phyloP scores from a whole-genome alignment of 2,113 vertebrate genomes.

The Macaca nemestrina region DNA sequence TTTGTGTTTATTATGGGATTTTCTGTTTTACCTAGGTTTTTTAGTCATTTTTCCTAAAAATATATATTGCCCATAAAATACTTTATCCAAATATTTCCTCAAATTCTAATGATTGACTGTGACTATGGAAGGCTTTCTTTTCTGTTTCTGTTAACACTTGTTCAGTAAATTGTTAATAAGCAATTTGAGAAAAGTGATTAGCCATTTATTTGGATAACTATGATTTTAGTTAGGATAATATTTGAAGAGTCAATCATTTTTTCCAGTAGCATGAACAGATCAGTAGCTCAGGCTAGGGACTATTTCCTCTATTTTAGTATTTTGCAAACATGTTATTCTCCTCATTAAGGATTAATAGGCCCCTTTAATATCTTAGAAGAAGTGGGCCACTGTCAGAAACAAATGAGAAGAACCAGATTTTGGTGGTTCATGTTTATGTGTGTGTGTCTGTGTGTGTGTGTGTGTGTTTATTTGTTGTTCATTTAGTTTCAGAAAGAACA shows the following conservation, averaged over 20 bases:
- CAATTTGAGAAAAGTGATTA: constrained; percentile 30
- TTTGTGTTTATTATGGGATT: background rate
- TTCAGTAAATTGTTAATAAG: constrained; percentile 25
- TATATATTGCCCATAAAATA: background rate
- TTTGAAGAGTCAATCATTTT: constrained; percentile 12
- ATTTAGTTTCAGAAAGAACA: constrained; percentile 60
- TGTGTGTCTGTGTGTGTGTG: background rate
- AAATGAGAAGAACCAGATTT: background rate
- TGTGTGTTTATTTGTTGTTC: constrained; percentile 35
- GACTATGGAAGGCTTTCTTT: background rate
- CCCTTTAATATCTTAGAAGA: constrained; percentile 38
- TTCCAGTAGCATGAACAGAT: background rate
- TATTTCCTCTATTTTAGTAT: constrained; percentile 27
- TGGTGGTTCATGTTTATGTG: background rate
- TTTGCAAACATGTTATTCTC: background rate
- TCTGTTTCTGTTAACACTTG: background rate
- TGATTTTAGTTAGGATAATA: constrained; percentile 48
- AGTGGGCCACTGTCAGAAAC: background rate
- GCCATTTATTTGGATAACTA: background rate
- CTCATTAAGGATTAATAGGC: constrained; percentile 49
- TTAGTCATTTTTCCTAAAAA: background rate
- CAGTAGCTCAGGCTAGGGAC: background rate
- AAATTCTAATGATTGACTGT: background rate
- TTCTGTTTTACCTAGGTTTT: background rate
- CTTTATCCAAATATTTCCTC: background rate